Evolutionary conservation across 1,140 invertebrate species (phyloP), one percentile per base, ranked within the genome.

Genomic region (Chironomus striatipennis): DNA sequence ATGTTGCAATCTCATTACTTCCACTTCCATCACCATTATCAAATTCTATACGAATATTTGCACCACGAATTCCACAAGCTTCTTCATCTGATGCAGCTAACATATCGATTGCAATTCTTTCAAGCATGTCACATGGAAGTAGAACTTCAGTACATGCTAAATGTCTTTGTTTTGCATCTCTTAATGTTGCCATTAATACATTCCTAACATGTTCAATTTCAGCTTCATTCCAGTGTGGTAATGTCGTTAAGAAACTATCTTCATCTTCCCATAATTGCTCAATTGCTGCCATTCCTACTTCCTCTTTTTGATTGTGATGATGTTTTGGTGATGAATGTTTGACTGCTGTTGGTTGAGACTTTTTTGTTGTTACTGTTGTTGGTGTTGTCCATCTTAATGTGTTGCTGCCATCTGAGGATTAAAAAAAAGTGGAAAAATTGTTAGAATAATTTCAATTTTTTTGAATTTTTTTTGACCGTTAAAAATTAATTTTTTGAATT

Each of bases 61-160:
- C 17, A 21, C 65, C 65, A 18, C 65, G 65, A 20, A 70, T 70
- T 15, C 65, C 65, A 21, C 65, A 70, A 9, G 65, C 65, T 18
- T 70, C 65, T 8, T 21, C 17, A 70, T 70, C 65, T 18, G n/a
- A 10, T 20, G 65, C 65, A 9, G 7, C 10, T 8, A 70, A 10
- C 65, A 70, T 70, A 70, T 70, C 65, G 6, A 70, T 18, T n/a
- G 65, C 65, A 70, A 18, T 20, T 18, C 65, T 15, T 70, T 70
- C 15, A 7, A 70, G 20, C 20, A 70, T 20, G 9, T 70, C 17
- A 21, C 65, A 70, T 70, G 65, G 65, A 6, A 70, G 20, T 6
- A 70, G 65, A 6, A 70, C 65, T 12, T 70, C 65, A 70, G 65
- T 70, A 18, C 17, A 21, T 5, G 65, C 65, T 0, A 20, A 7